phyloP scores from a whole-genome alignment of 2,888 invertebrate species.

The Eupithecia pulchellata region DNA sequence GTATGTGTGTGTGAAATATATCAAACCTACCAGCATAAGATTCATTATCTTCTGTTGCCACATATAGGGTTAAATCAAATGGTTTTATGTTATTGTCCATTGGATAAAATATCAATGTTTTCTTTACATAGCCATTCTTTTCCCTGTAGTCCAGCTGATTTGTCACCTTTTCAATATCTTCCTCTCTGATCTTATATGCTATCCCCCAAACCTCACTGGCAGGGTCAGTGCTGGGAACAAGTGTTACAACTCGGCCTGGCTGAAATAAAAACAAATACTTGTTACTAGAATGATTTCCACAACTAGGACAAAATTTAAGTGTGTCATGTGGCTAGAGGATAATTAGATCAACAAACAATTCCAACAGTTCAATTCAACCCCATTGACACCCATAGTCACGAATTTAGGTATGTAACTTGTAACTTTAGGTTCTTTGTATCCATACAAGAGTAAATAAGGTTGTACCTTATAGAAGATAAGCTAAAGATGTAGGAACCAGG shows the following conservation, averaged over 20 bases:
- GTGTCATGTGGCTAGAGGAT: not conserved
- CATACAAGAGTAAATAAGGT: no score
- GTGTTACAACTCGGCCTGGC: conserved; percentile 96
- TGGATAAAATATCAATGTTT: conserved; percentile 90
- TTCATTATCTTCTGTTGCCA: conserved; percentile 92
- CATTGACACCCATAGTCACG: no score
- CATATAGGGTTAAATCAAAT: conserved; percentile 91
- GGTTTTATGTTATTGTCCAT: conserved; percentile 74
- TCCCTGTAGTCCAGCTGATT: conserved; percentile 95
- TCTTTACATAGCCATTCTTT: conserved; percentile 95
- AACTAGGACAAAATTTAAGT: not conserved
- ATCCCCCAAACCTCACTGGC: conserved; percentile 94
- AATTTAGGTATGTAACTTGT: no score
- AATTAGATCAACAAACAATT: no score
- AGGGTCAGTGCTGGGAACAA: conserved; percentile 87
- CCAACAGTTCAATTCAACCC: no score
- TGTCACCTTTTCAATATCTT: conserved; percentile 89
- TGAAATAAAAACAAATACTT: conserved; percentile 55
- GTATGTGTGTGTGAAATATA: no score
- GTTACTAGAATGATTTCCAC: not conserved
- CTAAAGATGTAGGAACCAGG: not conserved
- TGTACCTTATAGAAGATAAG: no score
- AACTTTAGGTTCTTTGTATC: no score
- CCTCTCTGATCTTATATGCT: conserved; percentile 92
- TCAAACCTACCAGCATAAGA: conserved; percentile 86